Conservation (phyloP, 2,797 vertebrate genomes). For the Schizopygopsis pylzovi region DNA sequence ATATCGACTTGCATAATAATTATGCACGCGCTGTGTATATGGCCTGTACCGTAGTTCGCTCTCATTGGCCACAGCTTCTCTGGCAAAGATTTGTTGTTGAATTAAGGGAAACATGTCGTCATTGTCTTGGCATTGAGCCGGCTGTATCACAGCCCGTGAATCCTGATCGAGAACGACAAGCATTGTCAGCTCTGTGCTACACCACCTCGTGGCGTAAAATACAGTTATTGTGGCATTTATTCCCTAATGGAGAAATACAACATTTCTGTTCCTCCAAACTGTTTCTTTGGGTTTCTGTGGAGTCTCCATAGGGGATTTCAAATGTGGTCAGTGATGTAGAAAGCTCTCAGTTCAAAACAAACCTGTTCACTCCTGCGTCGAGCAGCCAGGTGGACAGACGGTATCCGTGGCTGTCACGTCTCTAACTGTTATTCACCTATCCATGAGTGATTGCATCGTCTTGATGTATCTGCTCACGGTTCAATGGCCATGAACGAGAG, state of each 20-base stretch:
- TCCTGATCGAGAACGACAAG: conserved; percentile 7
- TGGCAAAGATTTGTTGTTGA: conserved; percentile 54
- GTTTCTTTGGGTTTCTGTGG: conserved; percentile 8
- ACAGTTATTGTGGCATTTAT: conserved; percentile 34
- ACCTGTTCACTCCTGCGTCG: neutral
- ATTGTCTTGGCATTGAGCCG: conserved; percentile 27
- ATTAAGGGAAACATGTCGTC: conserved; percentile 45
- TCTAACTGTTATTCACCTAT: conserved; percentile 5
- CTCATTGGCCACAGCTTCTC: conserved; percentile 20
- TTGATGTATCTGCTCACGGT: conserved; percentile 28
- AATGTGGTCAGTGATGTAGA: conserved; percentile 42
- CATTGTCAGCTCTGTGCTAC: conserved; percentile 13
- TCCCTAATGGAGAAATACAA: conserved; percentile 26
- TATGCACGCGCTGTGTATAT: too few relatives aligned
- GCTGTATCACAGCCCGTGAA: neutral
- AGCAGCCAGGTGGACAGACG: conserved; percentile 40
- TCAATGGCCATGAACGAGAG: conserved; percentile 4
- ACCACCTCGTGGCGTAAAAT: neutral
- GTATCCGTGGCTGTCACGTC: conserved; percentile 24
- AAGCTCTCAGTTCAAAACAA: conserved; percentile 38
- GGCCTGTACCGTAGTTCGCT: conserved; percentile 23
- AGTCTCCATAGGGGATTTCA: conserved; percentile 31
- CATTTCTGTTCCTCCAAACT: conserved; percentile 11
- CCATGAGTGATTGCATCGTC: neutral
- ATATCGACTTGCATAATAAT: too few relatives aligned